Conservation (phyloP, 2,888 invertebrate genomes). For the Anticlea derivata region DNA sequence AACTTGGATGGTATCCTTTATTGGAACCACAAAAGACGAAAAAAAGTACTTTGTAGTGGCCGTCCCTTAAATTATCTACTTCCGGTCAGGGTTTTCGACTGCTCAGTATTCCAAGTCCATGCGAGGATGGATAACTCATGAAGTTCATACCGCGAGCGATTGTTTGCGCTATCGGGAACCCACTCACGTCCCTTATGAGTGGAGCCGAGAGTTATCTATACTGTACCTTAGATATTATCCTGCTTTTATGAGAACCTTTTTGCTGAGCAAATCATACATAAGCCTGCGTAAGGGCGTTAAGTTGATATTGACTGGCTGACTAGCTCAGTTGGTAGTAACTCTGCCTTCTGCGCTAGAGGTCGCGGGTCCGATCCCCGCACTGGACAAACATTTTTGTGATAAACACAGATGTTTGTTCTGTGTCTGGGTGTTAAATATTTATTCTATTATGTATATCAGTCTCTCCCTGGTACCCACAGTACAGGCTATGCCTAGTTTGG, state of each 20-base stretch:
- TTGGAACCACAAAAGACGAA: no score
- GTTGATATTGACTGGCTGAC: no score
- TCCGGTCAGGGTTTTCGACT: not conserved
- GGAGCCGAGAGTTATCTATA: slow-evolving; percentile 11
- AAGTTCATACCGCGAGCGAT: slow-evolving; percentile 4
- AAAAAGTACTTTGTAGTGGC: not conserved
- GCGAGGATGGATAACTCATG: not conserved
- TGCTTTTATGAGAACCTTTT: slow-evolving; percentile 13
- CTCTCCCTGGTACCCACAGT: no score
- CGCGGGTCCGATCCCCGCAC: no score
- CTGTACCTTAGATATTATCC: slow-evolving; percentile 5
- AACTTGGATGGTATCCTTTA: no score
- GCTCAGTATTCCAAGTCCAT: not conserved
- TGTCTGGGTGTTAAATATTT: no score
- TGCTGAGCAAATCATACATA: slow-evolving; percentile 4
- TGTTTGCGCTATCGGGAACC: slow-evolving; percentile 8
- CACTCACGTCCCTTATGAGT: slow-evolving; percentile 21
- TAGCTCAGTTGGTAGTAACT: no score
- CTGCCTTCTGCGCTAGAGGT: no score
- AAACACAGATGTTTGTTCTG: no score
- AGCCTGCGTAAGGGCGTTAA: not conserved
- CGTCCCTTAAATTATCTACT: not conserved
- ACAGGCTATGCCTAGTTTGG: no score
- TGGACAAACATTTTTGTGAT: no score
- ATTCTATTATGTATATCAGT: no score